Base-by-base conservation (phyloP, 1,140 invertebrate species). In the Mycetomoellerius zeteki region DNA sequence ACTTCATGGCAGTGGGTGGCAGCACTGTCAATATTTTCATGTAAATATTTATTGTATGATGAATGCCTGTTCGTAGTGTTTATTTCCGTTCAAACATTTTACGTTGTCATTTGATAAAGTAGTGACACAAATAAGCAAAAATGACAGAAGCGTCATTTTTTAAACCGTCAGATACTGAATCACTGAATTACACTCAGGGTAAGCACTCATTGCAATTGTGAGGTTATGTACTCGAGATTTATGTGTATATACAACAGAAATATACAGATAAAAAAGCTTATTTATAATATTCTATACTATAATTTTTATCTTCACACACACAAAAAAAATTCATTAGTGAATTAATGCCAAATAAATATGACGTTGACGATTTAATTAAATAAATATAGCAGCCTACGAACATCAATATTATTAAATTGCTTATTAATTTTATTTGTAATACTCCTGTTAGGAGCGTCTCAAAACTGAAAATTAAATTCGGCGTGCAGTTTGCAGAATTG, bases 161-260 rank as follows among this genome's bases (percentile, higher is more conserved):
- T 1, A 93, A 92, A 16, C 72, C 91, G 21, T 2, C 85, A 1
- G 78, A 62, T 5, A 92, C 85, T 56, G 93, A 94, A 84, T 71
- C 92, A 52, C 56, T 82, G 1, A 91, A 93, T 86, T 94, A 93
- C 12, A 90, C 64, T 19, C 54, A 88, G 2, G 93, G 93, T 94
- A 37, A 52, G 86, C 47, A 56, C 60, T 84, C 10, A 16, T 19
- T 12, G 16, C 7, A 27, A 50, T 54, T 62, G 24, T 27, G 8
- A 72, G 56, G 62, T 88, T 72, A 86, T 50, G 24, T 73, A 7
- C 0, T 6, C 4, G 10, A 58, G 60, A 0, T 12, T 2, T 24
- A 7, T 37, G 33, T 60, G 14, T 21, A 54, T 30, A 80, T 7
- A 67, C 16, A 78, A 27, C n/a, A 16, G 19, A 62, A 27, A 62